Evolutionary conservation across 2,113 vertebrate species (phyloP).

Genomic region (Tapirus terrestris): DNA sequence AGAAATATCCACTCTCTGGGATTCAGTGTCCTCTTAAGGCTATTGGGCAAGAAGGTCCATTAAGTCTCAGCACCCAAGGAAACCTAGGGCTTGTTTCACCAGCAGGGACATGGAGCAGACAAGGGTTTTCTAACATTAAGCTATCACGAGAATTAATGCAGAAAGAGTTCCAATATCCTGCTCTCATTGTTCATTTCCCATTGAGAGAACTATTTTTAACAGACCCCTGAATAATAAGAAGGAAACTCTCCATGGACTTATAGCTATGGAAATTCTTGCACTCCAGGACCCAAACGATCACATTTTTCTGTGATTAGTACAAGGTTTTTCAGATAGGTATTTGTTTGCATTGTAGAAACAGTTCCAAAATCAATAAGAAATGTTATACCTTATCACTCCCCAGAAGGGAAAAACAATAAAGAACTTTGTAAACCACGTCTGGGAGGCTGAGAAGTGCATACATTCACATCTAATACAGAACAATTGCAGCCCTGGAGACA

Average conservation of each 20-base stretch:
- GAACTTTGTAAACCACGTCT: conserved; percentile 1
- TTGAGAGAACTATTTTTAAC: conserved; percentile 47
- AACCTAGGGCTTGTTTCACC: background rate
- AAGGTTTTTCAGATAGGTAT: conserved; percentile 52
- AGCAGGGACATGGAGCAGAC: background rate
- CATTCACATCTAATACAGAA: background rate
- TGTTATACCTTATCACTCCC: conserved; percentile 56
- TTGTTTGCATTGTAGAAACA: conserved; percentile 57
- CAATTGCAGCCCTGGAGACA: background rate
- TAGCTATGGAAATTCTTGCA: conserved; percentile 41
- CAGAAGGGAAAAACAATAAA: conserved; percentile 60
- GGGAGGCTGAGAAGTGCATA: background rate
- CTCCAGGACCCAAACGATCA: conserved; percentile 6
- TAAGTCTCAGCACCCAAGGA: background rate
- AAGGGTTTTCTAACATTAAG: background rate
- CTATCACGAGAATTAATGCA: background rate
- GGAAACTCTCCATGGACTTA: conserved; percentile 24
- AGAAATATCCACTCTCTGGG: background rate
- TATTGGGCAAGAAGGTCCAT: background rate
- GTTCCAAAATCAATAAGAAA: conserved; percentile 73
- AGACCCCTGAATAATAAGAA: conserved; percentile 26
- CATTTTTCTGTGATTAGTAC: conserved; percentile 73
- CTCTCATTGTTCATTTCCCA: conserved; percentile 11
- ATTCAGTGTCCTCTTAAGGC: background rate
- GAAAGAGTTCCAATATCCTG: conserved; percentile 11